A percentile compares a stretch with the other conserved stretches of the same genome.
Conservation (phyloP, 2,797 vertebrate species). For the Notamacropus eugenii region DNA sequence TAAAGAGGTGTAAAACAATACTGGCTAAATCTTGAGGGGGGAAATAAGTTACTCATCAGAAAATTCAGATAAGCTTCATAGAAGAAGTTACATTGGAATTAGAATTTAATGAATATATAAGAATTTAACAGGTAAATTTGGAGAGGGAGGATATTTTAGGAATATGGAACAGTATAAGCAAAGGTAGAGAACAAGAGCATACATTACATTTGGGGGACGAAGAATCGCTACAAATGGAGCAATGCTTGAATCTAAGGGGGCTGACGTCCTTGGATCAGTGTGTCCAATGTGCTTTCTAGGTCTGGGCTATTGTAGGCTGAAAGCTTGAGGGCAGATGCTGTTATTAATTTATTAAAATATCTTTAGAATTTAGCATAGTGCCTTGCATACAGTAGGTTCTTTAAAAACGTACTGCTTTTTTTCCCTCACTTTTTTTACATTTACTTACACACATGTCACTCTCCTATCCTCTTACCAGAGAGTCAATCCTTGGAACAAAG, state of each 20-base stretch:
- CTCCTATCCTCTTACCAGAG: background rate
- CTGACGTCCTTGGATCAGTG: background rate
- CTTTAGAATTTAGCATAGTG: background rate
- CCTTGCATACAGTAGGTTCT: background rate
- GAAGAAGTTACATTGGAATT: background rate
- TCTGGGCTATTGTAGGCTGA: too few relatives aligned
- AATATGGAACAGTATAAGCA: background rate
- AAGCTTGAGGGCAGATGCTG: background rate
- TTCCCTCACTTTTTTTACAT: background rate
- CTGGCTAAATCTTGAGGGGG: background rate
- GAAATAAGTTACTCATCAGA: background rate
- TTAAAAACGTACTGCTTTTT: background rate
- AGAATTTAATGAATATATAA: background rate
- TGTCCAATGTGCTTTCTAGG: background rate
- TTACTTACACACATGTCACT: background rate
- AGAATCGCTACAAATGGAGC: background rate
- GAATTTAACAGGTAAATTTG: background rate
- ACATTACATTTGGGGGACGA: background rate
- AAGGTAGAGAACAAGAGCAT: background rate
- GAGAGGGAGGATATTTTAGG: background rate
- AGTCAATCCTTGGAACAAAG: background rate
- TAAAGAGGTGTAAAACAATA: background rate
- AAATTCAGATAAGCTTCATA: background rate
- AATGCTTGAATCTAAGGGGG: background rate
- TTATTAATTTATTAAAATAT: background rate